Evolutionary conservation across 2,113 vertebrate species (phyloP), one percentile per base, ranked within the genome.

Genomic region (Microcebus griseorufus): DNA sequence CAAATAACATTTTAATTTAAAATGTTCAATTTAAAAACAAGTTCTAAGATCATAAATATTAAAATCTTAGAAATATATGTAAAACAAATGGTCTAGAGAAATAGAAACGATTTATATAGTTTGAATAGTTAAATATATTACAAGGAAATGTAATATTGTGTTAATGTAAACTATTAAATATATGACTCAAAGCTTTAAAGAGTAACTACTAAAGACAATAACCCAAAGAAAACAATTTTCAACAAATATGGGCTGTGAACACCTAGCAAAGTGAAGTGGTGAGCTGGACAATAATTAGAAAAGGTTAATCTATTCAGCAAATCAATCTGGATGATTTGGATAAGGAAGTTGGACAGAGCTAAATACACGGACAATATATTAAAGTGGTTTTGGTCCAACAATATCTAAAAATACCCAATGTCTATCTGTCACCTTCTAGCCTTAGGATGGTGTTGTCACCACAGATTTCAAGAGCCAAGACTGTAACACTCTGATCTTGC

Each of bases 41-140:
- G 29, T 60, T 90, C 60, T 95, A 75, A 89, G 14, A 72, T 45
- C 62, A 92, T 60, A 92, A 87, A 92, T 87, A 70, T 75, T 69
- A 96, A 60, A 67, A 58, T 58, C 55, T 93, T 48, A 88, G 80
- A 95, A 51, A 90, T 88, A 27, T 32, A 5, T n/a, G 88, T 72
- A 67, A 93, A 82, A 84, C 20, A 85, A 81, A 90, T n/a, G 65
- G 4, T 53, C 32, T 76, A 51, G 17, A 94, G 67, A 95, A 95
- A 73, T 58, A 78, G 1, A 48, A 83, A 83, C 45, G 32, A 92
- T 86, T 95, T 94, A 37, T 37, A 55, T 18, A 70, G 39, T 64
- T 80, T 79, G 39, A 95, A 93, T 34, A 91, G n/a, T 79, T 95
- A 82, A 96, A 89, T n/a, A 86, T 45, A 55, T 45, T 79, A 5